Base-by-base conservation (phyloP, 1,140 invertebrate genomes). In the Saccostrea glomerata region DNA sequence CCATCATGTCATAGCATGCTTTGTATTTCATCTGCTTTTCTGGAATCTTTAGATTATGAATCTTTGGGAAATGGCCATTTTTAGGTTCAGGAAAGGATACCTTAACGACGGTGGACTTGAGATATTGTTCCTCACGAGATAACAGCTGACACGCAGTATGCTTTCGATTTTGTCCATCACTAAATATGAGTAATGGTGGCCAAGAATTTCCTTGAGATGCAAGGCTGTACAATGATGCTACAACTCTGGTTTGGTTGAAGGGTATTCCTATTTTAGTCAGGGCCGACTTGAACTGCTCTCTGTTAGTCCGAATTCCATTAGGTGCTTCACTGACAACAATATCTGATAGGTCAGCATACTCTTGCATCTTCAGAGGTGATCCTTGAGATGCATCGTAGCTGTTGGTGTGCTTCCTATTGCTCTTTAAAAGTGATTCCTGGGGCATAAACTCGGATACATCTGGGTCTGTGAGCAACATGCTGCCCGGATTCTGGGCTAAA, bases 331-430 rank as follows among this genome's bases (percentile, higher is more conserved):
- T 47, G 47, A 47, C 47, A 47, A 47, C 77, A 63, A 87, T 88
- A 30, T 60, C 82, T 17, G 88, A 89, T 30, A 90, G 85, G 84
- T 90, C 89, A 58, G 89, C 89, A 86, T 86, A 88, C 3, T 70
- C 56, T 25, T 90, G 89, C n/a, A 90, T 30, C 84, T 90, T 90
- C 60, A 90, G 77, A 36, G 89, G 89, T 15, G 89, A 90, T 11
- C 89, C 89, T 47, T 83, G 23, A 25, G 70, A 36, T 77, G 30
- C 84, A 20, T 82, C 47, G 15, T 90, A 86, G 36, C 84, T 85
- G 30, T 73, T 70, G n/a, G 13, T 63, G 6, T 36, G 86, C 84
- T 13, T 77, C 20, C 54, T 85, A 58, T 87, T 87, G 60, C 5
- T 30, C 23, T 30, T 23, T 56, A 36, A 17, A 30, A 30, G 55